Percentiles rank a stretch among this genome's conserved stretches.
Evolutionary conservation across 2,797 vertebrate species (phyloP).

Genomic region (Vireo griseus): DNA sequence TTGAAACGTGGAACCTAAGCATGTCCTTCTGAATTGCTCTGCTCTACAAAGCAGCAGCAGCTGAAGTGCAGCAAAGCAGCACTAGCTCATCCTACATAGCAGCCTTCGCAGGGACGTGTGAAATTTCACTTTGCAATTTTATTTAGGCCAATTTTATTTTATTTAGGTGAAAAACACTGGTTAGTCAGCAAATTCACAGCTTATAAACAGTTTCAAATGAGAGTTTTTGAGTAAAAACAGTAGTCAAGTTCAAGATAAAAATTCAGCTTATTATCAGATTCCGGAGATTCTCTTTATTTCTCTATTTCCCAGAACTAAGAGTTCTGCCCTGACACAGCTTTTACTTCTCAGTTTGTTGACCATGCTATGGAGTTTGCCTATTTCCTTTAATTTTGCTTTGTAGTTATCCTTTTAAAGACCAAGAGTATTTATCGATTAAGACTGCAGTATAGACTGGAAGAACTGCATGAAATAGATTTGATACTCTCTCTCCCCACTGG

Average conservation of each 20-base stretch:
- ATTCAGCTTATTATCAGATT: background rate
- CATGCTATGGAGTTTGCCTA: background rate
- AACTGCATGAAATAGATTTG: background rate
- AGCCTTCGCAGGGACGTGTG: background rate
- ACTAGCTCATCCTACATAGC: background rate
- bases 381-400: background rate
- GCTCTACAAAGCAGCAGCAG: background rate
- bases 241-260: background rate
- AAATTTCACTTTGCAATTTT: background rate
- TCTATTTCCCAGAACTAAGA: background rate
- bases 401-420: background rate
- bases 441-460: background rate
- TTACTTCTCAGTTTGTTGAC: background rate
- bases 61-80: no score
- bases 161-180: background rate
- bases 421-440: background rate
- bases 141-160: no score
- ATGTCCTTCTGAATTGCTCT: background rate
- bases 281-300: background rate
- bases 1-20: background rate
- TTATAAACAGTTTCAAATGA: background rate
- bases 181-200: background rate
- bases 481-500: rapidly evolving
- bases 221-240: background rate
- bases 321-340: background rate